Evolutionary conservation across 2,113 vertebrate genomes (phyloP).

Genomic region (Xiphias gladius): DNA sequence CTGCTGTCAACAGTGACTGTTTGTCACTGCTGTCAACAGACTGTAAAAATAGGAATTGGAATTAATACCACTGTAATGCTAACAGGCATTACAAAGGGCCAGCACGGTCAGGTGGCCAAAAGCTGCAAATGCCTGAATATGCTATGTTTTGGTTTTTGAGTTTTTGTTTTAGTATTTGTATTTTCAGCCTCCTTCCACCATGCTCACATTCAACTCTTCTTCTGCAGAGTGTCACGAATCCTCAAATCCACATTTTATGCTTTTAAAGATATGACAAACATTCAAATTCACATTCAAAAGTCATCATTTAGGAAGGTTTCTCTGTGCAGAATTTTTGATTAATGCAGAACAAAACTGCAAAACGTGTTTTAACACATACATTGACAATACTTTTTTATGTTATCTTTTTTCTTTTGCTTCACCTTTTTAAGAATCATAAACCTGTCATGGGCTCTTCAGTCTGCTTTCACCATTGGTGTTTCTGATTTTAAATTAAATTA

Average conservation of each 20-base stretch:
- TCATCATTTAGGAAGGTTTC: neutral
- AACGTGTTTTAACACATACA: too few species aligned
- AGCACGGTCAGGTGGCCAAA: conserved; percentile 41
- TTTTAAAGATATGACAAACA: too few species aligned
- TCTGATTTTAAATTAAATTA: neutral
- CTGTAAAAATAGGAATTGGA: conserved; percentile 65
- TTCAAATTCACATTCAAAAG: too few species aligned
- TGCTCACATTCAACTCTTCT: neutral
- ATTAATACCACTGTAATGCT: conserved; percentile 29
- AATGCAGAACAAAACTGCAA: neutral
- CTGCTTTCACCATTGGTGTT: neutral
- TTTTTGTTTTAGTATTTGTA: conserved; percentile 7
- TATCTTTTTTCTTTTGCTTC: neutral
- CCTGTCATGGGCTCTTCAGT: neutral
- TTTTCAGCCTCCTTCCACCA: neutral
- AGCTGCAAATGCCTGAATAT: neutral
- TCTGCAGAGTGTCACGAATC: neutral
- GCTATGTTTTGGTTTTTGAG: conserved; percentile 47
- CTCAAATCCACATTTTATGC: neutral
- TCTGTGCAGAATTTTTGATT: neutral
- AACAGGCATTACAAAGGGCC: conserved; percentile 19
- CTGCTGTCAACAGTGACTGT: conserved; percentile 31
- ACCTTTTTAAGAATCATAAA: neutral
- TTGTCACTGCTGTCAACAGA: conserved; percentile 48
- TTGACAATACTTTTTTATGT: neutral